Evolutionary conservation across 2,888 invertebrate species (phyloP), one percentile per base, ranked within the genome.

Genomic region (Lutraria lutraria): DNA sequence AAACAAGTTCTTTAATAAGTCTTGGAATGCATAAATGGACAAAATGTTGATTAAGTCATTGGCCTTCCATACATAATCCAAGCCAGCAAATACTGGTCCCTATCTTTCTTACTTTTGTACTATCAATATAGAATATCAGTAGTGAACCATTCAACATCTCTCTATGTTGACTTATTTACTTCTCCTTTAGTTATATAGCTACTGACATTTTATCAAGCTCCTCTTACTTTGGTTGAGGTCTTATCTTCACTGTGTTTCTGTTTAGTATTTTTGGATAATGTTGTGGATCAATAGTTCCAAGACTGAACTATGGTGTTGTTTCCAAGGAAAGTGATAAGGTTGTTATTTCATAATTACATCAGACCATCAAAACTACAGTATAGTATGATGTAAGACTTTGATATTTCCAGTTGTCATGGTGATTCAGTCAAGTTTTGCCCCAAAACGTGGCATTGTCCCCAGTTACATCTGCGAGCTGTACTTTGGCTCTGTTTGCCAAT

Each of bases 281-380:
- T 81, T 43, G 16, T 76, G 79, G 76, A 19, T 29, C 72, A 54
- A 72, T 82, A 6, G 25, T 85, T 82, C 89, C 87, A 68, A 84
- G 91, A 43, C 31, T 91, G 13, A 91, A 91, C 29, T 91, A 91
- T 83, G 91, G 87, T 29, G 88, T 88, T 8, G 29, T 90, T 0
- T 87, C 90, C 53, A 43, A 83, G n/a, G 53, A 88, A 43, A 84
- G 19, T 6, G 53, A 85, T 19, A 80, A 89, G 53, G 3, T 92
- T 19, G n/a, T 81, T 13, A 34, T 91, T 90, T 90, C 54, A 3
- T 85, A 12, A 43, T 89, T 13, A 87, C 87, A 15, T 16, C 54
- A 8, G 76, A 88, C n/a, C 25, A 86, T 25, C n/a, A n/a, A n/a
- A n/a, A n/a, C n/a, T n/a, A n/a, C n/a, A n/a, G n/a, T n/a, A n/a